Percentiles rank a stretch among this genome's conserved stretches.
These are phyloP conservation scores for Apis cerana DNA, from an alignment of 1,140 invertebrate species.

Conservation along the genomic window DNA sequence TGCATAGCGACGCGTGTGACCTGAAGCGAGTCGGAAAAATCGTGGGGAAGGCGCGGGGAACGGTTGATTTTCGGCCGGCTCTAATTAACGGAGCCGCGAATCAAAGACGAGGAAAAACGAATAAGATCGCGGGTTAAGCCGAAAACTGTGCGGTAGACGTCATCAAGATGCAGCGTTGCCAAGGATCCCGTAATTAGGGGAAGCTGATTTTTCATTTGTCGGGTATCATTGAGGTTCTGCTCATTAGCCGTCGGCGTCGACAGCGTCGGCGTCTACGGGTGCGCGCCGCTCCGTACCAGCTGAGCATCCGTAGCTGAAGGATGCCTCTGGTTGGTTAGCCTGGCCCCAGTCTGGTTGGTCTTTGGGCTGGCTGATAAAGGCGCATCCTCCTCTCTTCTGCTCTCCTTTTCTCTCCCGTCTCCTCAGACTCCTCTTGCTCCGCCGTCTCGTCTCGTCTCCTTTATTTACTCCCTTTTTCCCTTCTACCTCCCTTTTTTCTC, in stretches of 20 bases:
- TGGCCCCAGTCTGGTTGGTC: conserved; percentile 54
- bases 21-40: not conserved
- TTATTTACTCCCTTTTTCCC: conserved; percentile 28
- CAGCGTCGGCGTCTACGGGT: conserved; percentile 36
- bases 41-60: not conserved
- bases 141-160: conserved; percentile 45
- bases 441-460: conserved; percentile 21
- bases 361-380: conserved; percentile 67
- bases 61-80: conserved; percentile 7
- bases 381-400: conserved; percentile 53
- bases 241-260: conserved; percentile 57
- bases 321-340: conserved; percentile 57
- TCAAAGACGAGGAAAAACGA: conserved; percentile 45
- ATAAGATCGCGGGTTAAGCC: conserved; percentile 33
- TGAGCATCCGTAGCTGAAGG: conserved; percentile 44
- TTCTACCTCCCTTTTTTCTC: not conserved
- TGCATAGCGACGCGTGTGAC: not conserved
- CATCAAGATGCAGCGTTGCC: conserved; percentile 48
- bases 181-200: conserved; percentile 64
- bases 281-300: conserved; percentile 26
- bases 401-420: conserved; percentile 31
- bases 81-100: conserved; percentile 41
- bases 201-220: conserved; percentile 64
- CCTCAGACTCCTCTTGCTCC: conserved; percentile 11
- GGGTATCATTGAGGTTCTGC: conserved; percentile 55